Evolutionary conservation across 2,797 vertebrate species (phyloP).

Genomic region (Dipus sagitta): DNA sequence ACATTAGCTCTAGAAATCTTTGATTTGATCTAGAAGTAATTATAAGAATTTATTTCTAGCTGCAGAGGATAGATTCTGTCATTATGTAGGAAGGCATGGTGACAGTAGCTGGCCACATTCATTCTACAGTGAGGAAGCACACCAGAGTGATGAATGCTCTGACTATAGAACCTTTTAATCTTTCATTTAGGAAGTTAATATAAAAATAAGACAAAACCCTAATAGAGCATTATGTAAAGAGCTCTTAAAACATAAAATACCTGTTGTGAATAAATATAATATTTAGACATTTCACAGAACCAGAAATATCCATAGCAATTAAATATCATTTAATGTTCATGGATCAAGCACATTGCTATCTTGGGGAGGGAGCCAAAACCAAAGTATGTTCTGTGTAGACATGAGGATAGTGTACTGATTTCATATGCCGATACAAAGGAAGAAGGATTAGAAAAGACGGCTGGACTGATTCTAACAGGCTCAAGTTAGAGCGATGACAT

Average conservation of each 20-base stretch:
- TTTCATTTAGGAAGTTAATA: no score
- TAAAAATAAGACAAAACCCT: no score
- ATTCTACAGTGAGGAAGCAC: no score
- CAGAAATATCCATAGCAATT: neutral
- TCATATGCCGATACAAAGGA: neutral
- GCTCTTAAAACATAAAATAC: neutral
- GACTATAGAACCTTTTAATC: no score
- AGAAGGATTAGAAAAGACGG: neutral
- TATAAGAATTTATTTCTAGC: neutral
- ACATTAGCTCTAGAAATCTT: neutral
- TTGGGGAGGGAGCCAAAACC: neutral
- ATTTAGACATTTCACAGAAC: neutral
- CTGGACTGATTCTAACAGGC: neutral
- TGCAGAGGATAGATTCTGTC: no score
- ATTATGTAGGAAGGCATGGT: no score
- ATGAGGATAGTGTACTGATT: neutral
- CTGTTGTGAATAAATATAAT: neutral
- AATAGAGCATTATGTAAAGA: no score
- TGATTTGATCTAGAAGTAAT: conserved; percentile 52
- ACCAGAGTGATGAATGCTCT: no score
- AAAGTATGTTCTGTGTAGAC: neutral
- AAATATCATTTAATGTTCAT: neutral
- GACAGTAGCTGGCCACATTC: no score
- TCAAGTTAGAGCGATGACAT: neutral
- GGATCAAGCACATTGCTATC: neutral